Base-by-base conservation (phyloP, 2,113 vertebrate genomes). In the Prochilodus magdalenae region DNA sequence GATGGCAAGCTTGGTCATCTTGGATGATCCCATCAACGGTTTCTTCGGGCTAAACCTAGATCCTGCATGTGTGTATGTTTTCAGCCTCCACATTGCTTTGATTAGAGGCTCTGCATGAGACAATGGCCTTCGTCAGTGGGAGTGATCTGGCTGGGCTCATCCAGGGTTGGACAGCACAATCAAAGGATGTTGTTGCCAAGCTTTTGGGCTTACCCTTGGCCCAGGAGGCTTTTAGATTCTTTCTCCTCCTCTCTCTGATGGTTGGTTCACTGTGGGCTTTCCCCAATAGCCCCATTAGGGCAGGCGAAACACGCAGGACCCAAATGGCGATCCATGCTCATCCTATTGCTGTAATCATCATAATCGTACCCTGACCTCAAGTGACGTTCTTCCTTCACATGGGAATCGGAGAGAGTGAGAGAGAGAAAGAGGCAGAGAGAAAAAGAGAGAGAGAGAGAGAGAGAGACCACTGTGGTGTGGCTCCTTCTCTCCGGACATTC, bases 291-390 rank as follows among this genome's bases (percentile, higher is more conserved):
- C 57, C 57, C 24, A 60, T 10, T 60, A 60, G 12, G n/a, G 12
- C 57, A n/a, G 12, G 20, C 20, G 5, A 55, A 55, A 55, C 76
- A 67, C 77, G 75, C 86, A 74, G 53, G 90, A 88, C 88, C 87
- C 85, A 86, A 73, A 75, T 81, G 82, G 72, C 83, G 84, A 87
- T 90, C 87, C 82, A 87, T 90, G 87, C 80, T 83, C 80, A 83
- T 84, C 78, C 85, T 88, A 84, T 84, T 90, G 88, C 84, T 80
- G 75, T 79, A 78, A 70, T 92, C 91, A 93, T 92, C 82, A 88
- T 44, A 89, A 85, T 85, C 90, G 92, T 91, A 89, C 91, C 75
- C 59, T 82, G 4, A 81, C 85, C 62, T 80, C 57, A 29, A 79
- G 73, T 81, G 51, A 86, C 85, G 88, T 83, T 91, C 92, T 90